A percentile compares a stretch with the other conserved stretches of the same genome.
Evolutionary conservation across 2,888 invertebrate species (phyloP).

Genomic region (Lasioglossum marginatum): DNA sequence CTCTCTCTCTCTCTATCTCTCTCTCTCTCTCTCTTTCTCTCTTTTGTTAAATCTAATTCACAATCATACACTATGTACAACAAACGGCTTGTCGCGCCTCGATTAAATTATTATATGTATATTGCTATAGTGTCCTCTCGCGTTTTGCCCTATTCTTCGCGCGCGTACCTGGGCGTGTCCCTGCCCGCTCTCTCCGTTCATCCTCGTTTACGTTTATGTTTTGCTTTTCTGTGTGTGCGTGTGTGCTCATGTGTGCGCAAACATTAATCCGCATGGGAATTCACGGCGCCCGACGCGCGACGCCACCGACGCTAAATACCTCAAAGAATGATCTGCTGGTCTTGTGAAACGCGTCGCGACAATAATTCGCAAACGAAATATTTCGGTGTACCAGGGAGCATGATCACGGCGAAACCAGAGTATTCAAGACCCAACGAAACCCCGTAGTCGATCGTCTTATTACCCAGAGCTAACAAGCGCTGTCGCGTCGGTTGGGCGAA

Average conservation of each 20-base stretch:
- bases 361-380: slow-evolving; percentile 12
- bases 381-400: not conserved
- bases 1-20: not conserved
- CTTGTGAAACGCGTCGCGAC: not conserved
- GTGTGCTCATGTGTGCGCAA: slow-evolving; percentile 5
- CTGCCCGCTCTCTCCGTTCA: not conserved
- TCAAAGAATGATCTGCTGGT: slow-evolving; percentile 6
- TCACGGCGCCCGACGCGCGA: not conserved
- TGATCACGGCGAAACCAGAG: not conserved
- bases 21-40: slow-evolving; percentile 4
- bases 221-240: slow-evolving; percentile 5
- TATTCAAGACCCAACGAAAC: not conserved
- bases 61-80: slow-evolving; percentile 79
- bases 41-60: slow-evolving; percentile 68
- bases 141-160: slow-evolving; percentile 4
- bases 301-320: slow-evolving; percentile 9
- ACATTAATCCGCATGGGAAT: slow-evolving; percentile 23
- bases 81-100: slow-evolving; percentile 30
- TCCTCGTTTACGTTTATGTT: not conserved
- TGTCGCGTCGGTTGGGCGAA: too few species aligned
- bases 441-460: not conserved
- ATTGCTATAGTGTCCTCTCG: slow-evolving; percentile 55
- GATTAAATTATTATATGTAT: slow-evolving; percentile 43
- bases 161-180: not conserved
- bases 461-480: not conserved